Evolutionary conservation across 2,113 vertebrate species (phyloP).

Genomic region (Saccopteryx leptura): DNA sequence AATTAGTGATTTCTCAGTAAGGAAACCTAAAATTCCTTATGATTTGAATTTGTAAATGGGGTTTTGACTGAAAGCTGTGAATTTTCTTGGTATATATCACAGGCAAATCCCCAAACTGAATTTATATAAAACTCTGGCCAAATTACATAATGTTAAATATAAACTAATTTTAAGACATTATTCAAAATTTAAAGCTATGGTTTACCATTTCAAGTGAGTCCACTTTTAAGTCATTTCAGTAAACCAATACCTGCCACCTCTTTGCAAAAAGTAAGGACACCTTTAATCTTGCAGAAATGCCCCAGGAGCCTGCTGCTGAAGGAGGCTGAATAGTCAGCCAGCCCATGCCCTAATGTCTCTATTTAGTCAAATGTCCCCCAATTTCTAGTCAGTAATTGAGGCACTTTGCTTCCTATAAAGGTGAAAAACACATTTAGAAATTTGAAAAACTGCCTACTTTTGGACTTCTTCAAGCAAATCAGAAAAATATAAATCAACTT

Average conservation of each 20-base stretch:
- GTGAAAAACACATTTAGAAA: slow-evolving; percentile 53
- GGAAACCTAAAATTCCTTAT: slow-evolving; percentile 72
- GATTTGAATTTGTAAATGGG: slow-evolving; percentile 68
- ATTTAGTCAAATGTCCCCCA: not conserved
- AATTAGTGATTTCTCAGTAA: slow-evolving; percentile 81
- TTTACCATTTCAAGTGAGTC: not conserved
- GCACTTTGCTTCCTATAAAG: not conserved
- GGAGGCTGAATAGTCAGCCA: not conserved
- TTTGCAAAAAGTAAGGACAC: not conserved
- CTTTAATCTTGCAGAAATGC: not conserved
- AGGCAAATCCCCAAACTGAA: slow-evolving; percentile 11
- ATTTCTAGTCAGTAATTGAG: not conserved
- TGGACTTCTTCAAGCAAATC: not conserved
- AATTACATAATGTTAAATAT: not conserved
- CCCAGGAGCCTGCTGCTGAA: fast-evolving
- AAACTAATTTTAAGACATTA: not conserved
- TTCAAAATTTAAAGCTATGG: not conserved
- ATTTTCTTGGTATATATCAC: not conserved
- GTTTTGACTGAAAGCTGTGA: not conserved
- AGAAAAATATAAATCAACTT: not conserved
- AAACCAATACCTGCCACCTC: not conserved
- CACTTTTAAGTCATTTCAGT: not conserved
- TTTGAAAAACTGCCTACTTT: slow-evolving; percentile 41
- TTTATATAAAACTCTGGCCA: not conserved
- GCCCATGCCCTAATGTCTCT: not conserved